Evolutionary conservation across 2,888 invertebrate species (phyloP), one percentile per base, ranked within the genome.

Genomic region (Oxyteleia sp.): DNA sequence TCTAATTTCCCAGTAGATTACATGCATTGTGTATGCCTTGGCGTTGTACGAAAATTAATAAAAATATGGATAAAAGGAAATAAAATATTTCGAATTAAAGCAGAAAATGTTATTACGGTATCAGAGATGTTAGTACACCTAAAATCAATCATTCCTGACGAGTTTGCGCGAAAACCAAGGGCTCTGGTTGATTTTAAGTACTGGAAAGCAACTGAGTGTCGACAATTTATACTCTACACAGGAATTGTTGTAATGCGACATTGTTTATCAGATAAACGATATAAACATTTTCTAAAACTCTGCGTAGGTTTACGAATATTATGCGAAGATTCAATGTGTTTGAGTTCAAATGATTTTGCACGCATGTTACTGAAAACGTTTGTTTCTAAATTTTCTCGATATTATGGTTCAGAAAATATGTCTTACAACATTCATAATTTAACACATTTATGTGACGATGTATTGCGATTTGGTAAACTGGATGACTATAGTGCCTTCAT

Each of bases 201-300:
- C 51, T 88, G 76, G 45, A 88, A 88, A 63, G 87, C 86, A 10
- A 89, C 88, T 11, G 87, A 89, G 49, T 80, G 84, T 20, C 76
- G 88, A 20, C 82, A 84, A 55, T 81, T 88, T 16, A 66, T 89
- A 15, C 55, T 87, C 10, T 89, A 89, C 45, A 79, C 86, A 15
- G 89, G 88, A 11, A 85, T 87, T 11, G 81, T 84, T 45, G 81
- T 89, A 23, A 72, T 89, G 3, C 41, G 84, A 47, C 71, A 74
- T 41, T 38, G 84, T 51, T 38, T 88, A 13, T 68, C 72, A 43
- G 43, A 63, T 18, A 26, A 76, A 5, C 15, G 64, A 13, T 88
- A 86, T 55, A 35, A 53, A 18, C 87, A 88, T 64, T 89, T 88
- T 68, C 51, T 88, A 10, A 20, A 81, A 16, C 53, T 89, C 11